Evolutionary conservation across 1,140 invertebrate genomes (phyloP), one percentile per base, ranked within the genome.

Genomic region (Conus betulinus): DNA sequence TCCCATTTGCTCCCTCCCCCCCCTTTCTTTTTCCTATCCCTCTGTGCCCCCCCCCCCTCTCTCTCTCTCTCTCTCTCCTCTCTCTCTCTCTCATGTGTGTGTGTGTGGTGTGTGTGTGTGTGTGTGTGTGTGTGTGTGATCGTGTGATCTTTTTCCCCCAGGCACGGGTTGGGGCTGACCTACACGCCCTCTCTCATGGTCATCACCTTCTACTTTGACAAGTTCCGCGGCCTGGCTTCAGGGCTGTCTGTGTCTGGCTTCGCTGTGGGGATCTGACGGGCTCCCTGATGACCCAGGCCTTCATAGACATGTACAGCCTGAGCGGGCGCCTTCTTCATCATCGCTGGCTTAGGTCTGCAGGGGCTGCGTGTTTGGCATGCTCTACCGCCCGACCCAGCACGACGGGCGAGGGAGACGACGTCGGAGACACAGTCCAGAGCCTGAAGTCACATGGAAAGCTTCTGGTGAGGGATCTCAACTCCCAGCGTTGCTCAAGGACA

Each of bases 171-270:
- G 6, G 79, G 79, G 11, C 79, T 81, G 39, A 51, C 25, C 39
- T 81, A 81, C 25, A n/a, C 79, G 8, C 79, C 79, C 13, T n/a
- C 79, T 15, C 79, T 81, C 8, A 81, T 81, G 79, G 25, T 53
- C 27, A 52, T 81, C 79, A 53, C 39, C 25, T 81, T 81, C 52
- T 81, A 81, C 79, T 81, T 81, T 27, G 52, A 53, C 79, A 81
- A 27, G 25, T 53, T 81, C 79, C 25, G 79, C 8, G 79, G 25
- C 79, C 79, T 81, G 39, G 79, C 79, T 3, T 81, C 79, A 11
- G 79, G 79, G 11, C 13, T 81, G 13, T 81, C 79, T 11, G 79
- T 81, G 11, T 81, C 79, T 6, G 52, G 39, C 11, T 51, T 51
- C 25, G 79, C 79, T 11, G 39, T 81, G 15, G 79, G 79, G 13